phyloP scores from a whole-genome alignment of 1,140 invertebrate species.

The Fopius arisanus region DNA sequence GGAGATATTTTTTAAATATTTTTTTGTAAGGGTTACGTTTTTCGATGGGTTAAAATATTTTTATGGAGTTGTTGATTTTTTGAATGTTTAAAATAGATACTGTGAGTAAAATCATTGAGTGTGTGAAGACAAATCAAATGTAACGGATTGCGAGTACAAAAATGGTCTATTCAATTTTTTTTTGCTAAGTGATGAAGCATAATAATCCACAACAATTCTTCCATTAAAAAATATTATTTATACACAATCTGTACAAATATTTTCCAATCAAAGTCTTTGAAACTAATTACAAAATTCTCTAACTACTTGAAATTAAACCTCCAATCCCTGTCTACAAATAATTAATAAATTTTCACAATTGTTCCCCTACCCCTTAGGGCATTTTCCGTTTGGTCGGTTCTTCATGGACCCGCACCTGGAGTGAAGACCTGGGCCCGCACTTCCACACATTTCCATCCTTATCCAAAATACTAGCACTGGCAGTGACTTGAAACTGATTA shows the following conservation, averaged over 20 bases:
- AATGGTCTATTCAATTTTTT: no score
- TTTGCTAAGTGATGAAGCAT: background rate
- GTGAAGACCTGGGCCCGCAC: slow-evolving; percentile 74
- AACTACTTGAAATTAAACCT: no score
- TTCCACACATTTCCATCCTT: slow-evolving; percentile 77
- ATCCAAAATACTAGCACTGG: slow-evolving; percentile 78
- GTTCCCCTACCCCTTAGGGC: slow-evolving; percentile 23
- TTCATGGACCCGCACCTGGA: slow-evolving; percentile 77
- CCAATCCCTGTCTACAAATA: no score
- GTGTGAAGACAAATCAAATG: no score
- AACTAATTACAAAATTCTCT: background rate
- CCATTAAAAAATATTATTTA: background rate
- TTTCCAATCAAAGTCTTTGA: background rate
- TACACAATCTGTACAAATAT: background rate
- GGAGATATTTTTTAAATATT: no score
- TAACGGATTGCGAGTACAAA: no score
- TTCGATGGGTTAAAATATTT: background rate
- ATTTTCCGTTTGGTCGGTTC: slow-evolving; percentile 64
- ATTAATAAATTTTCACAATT: no score
- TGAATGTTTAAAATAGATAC: no score
- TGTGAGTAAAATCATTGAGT: no score
- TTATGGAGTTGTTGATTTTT: background rate
- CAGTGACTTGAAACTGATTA: slow-evolving; percentile 62
- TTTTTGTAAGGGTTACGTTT: no score
- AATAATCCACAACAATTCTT: background rate